These are phyloP conservation scores for Megalonaias nervosa DNA, from an alignment of 1,140 invertebrate genomes.

Conservation along the genomic window DNA sequence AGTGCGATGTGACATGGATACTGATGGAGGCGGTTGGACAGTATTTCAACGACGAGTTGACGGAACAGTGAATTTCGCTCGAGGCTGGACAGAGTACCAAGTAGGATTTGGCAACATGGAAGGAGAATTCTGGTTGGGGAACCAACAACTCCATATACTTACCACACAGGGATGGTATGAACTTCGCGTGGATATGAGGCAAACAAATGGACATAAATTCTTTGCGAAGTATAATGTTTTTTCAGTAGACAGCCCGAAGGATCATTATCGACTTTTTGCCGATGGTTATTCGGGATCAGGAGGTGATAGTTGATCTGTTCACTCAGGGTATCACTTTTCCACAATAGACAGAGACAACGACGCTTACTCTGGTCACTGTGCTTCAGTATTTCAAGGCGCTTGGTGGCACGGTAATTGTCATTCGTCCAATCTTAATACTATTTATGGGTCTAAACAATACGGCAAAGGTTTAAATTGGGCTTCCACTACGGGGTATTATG, in stretches of 20 bases:
- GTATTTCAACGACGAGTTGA: conserved; percentile 84
- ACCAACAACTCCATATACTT: conserved; percentile 22
- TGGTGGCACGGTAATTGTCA: conserved; percentile 79
- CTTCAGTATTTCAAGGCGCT: conserved; percentile 72
- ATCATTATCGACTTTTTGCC: neutral
- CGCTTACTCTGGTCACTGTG: conserved; percentile 76
- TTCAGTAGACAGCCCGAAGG: conserved; percentile 3
- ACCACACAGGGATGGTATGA: conserved; percentile 6
- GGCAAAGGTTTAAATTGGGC: no score
- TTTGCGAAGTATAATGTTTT: conserved; percentile 8
- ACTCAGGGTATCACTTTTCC: conserved; percentile 75
- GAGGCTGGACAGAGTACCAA: conserved; percentile 94
- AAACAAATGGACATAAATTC: conserved; percentile 20
- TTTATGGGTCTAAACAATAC: conserved; percentile 57
- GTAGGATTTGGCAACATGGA: conserved; percentile 92
- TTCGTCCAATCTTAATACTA: conserved; percentile 76
- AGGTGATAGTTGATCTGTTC: conserved; percentile 36
- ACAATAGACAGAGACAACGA: conserved; percentile 76
- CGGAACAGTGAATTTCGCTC: conserved; percentile 85
- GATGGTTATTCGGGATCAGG: conserved; percentile 4
- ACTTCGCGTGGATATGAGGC: conserved; percentile 22
- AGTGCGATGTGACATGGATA: conserved; percentile 77
- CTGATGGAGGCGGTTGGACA: conserved; percentile 77
- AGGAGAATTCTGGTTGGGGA: conserved; percentile 71
- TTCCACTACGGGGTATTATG: no score